A percentile compares a stretch with the other conserved stretches of the same genome.
These are phyloP conservation scores for Gastrophryne carolinensis DNA, from an alignment of 2,797 vertebrate genomes.

Conservation along the genomic window DNA sequence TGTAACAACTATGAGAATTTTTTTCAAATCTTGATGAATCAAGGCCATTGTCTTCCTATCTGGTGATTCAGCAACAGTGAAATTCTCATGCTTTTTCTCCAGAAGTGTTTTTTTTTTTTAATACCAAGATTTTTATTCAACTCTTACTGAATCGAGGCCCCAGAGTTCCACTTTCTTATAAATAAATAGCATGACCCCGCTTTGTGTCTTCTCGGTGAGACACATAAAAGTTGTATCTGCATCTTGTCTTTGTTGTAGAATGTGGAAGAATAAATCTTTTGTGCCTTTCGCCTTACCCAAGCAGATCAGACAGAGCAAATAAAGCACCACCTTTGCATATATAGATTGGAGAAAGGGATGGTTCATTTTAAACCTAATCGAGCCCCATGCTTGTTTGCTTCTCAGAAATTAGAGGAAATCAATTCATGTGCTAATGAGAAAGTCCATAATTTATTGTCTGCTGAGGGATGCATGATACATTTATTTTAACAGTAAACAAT, in stretches of 20 bases:
- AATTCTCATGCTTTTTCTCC: too few species aligned
- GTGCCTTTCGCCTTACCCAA: slow-evolving; percentile 20
- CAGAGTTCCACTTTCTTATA: too few species aligned
- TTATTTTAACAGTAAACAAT: slow-evolving; percentile 91
- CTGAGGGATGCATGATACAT: slow-evolving; percentile 86
- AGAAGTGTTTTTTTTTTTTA: too few species aligned
- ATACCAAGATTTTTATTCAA: too few species aligned
- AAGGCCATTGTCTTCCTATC: too few species aligned
- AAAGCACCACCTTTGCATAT: slow-evolving; percentile 46
- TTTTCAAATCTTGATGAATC: too few species aligned
- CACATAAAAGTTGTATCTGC: too few species aligned
- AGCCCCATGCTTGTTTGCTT: slow-evolving; percentile 77
- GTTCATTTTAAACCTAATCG: slow-evolving; percentile 76
- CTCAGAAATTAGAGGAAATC: slow-evolving; percentile 85
- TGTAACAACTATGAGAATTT: too few species aligned
- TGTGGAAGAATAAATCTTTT: background rate
- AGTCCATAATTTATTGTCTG: slow-evolving; percentile 88
- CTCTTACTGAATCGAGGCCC: too few species aligned
- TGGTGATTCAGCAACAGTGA: too few species aligned
- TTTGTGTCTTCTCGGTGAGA: too few species aligned
- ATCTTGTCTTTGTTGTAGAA: background rate
- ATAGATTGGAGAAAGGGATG: slow-evolving; percentile 45
- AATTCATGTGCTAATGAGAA: slow-evolving; percentile 87
- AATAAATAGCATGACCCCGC: too few species aligned
- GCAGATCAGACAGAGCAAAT: slow-evolving; percentile 23